Evolutionary conservation across 1,140 invertebrate species (phyloP).

Genomic region (Euglossa dilemma): DNA sequence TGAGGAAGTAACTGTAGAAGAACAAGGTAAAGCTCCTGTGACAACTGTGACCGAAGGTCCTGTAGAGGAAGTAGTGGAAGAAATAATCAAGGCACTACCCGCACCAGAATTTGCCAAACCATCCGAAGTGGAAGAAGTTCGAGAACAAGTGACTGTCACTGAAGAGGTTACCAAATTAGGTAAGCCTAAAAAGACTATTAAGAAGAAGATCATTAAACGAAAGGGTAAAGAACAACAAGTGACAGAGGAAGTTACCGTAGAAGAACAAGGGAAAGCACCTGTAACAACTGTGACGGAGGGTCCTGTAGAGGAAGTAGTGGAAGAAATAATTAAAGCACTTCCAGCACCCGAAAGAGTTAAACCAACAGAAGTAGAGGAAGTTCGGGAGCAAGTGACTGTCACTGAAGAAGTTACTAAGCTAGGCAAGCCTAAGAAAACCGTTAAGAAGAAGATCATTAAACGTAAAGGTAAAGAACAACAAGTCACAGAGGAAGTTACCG

Average conservation of each 20-base stretch:
- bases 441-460: constrained; percentile 56
- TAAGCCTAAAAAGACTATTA: constrained; percentile 73
- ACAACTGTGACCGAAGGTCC: constrained; percentile 59
- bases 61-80: constrained; percentile 67
- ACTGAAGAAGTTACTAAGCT: constrained; percentile 74
- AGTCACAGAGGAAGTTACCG: constrained; percentile 50
- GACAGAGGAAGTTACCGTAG: constrained; percentile 71
- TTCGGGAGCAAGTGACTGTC: constrained; percentile 74
- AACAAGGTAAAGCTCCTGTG: constrained; percentile 41
- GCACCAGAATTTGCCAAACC: constrained; percentile 54
- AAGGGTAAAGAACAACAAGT: constrained; percentile 73
- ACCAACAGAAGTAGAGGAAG: constrained; percentile 67
- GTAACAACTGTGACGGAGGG: constrained; percentile 70
- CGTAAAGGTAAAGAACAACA: constrained; percentile 59
- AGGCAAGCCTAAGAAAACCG: constrained; percentile 76
- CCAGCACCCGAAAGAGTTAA: constrained; percentile 37
- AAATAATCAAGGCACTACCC: not conserved
- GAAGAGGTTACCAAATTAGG: constrained; percentile 57
- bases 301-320: constrained; percentile 60
- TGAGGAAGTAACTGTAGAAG: constrained; percentile 78
- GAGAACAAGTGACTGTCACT: constrained; percentile 51
- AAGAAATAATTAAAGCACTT: constrained; percentile 32
- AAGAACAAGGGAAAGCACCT: constrained; percentile 72
- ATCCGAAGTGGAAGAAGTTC: constrained; percentile 45
- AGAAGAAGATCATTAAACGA: constrained; percentile 74